Evolutionary conservation across 2,113 vertebrate species (phyloP).

Genomic region (Zosterops japonicus): DNA sequence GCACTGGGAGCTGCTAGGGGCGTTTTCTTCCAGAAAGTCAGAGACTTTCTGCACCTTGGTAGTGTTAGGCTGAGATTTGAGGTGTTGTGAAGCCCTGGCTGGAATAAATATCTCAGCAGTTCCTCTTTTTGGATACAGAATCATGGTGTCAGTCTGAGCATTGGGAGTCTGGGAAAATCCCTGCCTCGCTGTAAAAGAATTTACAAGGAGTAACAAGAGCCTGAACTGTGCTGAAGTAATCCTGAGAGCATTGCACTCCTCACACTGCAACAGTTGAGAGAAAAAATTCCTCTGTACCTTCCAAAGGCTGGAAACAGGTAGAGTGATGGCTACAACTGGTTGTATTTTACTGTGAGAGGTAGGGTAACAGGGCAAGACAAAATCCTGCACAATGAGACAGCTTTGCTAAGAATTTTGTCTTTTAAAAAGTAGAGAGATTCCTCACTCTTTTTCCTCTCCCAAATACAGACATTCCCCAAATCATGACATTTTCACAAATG

Average conservation of each 20-base stretch:
- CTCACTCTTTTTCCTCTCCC: not conserved
- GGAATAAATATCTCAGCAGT: not conserved
- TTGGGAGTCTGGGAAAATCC: not conserved
- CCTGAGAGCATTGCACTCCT: not conserved
- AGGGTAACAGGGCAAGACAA: not conserved
- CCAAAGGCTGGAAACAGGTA: not conserved
- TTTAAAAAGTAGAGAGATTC: not conserved
- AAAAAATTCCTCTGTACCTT: not conserved
- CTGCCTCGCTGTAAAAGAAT: fast-evolving
- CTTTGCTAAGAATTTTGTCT: not conserved
- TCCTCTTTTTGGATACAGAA: not conserved
- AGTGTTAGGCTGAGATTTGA: not conserved
- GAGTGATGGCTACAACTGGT: not conserved
- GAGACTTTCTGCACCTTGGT: not conserved
- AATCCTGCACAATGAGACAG: not conserved
- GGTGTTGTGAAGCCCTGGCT: not conserved
- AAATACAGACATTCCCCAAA: not conserved
- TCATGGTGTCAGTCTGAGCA: not conserved
- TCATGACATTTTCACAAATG: fast-evolving
- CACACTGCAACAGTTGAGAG: not conserved
- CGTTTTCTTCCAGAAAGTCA: not conserved
- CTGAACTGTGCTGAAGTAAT: not conserved
- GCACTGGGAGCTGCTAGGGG: not conserved
- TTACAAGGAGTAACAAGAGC: not conserved
- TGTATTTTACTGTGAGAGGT: not conserved